Percentiles rank a stretch among this genome's conserved stretches.
Evolutionary conservation across 2,797 vertebrate species (phyloP).

Genomic region (Ciconia nigra): DNA sequence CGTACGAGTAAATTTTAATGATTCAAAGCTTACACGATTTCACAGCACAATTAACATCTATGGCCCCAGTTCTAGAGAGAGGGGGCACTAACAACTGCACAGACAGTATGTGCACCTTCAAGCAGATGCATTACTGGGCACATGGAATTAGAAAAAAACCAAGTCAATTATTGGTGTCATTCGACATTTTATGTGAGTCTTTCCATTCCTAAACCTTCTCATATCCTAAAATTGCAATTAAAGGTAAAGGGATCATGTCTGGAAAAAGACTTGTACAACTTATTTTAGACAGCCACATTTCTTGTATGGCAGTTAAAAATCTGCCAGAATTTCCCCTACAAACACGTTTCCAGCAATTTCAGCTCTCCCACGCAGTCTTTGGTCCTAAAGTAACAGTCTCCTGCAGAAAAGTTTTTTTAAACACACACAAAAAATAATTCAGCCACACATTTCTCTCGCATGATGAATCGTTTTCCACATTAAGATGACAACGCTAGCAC

Average conservation of each 20-base stretch:
- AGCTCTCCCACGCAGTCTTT: neutral
- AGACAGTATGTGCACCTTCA: neutral
- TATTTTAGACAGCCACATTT: neutral
- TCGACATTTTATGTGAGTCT: neutral
- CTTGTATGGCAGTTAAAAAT: neutral
- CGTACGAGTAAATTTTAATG: neutral
- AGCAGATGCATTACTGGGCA: neutral
- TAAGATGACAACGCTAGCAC: neutral
- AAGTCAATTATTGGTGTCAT: neutral
- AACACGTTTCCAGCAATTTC: neutral
- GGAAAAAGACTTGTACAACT: neutral
- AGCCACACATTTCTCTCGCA: neutral
- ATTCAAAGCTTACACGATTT: neutral
- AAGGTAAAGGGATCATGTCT: neutral
- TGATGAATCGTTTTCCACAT: neutral
- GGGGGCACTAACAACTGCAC: neutral
- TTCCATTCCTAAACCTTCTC: neutral
- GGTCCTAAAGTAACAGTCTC: neutral
- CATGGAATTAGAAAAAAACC: neutral
- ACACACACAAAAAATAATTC: neutral
- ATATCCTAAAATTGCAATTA: neutral
- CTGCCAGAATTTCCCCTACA: conserved; percentile 9
- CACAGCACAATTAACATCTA: neutral
- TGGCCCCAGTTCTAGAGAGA: neutral
- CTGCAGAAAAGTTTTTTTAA: neutral